phyloP scores from a whole-genome alignment of 2,888 invertebrate genomes.

The Enchytraeus crypticus region DNA sequence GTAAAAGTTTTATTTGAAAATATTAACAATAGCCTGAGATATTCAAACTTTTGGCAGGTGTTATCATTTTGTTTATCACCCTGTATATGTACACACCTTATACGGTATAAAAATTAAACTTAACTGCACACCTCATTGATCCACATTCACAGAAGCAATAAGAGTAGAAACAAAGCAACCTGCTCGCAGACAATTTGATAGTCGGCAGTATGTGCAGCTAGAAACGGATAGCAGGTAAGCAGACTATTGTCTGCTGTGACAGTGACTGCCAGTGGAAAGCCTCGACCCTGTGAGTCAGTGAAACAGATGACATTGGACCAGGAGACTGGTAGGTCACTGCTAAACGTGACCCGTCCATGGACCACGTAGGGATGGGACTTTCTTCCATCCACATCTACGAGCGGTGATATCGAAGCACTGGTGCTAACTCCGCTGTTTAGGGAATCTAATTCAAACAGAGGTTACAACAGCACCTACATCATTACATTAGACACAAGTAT shows the following conservation, averaged over 20 bases:
- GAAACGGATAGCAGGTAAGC: constrained; percentile 46
- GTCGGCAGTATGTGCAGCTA: constrained; percentile 43
- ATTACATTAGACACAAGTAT: no score
- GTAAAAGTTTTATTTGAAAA: no score
- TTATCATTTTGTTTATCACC: no score
- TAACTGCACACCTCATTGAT: no score
- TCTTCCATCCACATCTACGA: constrained; percentile 3
- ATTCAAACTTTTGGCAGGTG: no score
- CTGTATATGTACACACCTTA: no score
- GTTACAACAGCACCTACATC: no score
- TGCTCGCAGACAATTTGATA: constrained; percentile 49
- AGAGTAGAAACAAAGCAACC: constrained; percentile 31
- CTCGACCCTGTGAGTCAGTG: constrained; percentile 25
- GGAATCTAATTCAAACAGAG: no score
- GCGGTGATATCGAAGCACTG: not conserved
- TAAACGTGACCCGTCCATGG: constrained; percentile 36
- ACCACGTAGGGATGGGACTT: constrained; percentile 2
- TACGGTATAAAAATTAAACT: no score
- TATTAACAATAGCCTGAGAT: no score
- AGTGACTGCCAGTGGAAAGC: constrained; percentile 39
- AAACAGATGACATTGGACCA: constrained; percentile 38
- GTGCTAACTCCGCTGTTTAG: no score
- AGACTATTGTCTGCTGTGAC: constrained; percentile 48
- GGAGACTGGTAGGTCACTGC: constrained; percentile 40
- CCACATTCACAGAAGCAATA: no score